phyloP scores from a whole-genome alignment of 2,888 invertebrate species.

The Girardia tigrina region DNA sequence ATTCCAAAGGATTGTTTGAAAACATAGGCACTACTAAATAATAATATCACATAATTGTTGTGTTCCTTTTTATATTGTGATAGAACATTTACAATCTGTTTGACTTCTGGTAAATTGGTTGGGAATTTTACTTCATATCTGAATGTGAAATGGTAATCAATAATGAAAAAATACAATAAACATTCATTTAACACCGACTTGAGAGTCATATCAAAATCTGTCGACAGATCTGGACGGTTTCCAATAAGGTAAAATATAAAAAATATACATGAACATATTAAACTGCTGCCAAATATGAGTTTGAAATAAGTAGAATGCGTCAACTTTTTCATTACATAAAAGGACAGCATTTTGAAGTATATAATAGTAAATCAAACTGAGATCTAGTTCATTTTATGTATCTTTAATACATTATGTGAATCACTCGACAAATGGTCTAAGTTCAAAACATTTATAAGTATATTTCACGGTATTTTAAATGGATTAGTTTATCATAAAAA shows the following conservation, averaged over 20 bases:
- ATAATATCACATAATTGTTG: constrained; percentile 51
- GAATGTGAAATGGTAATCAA: constrained; percentile 21
- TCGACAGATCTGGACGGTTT: neutral
- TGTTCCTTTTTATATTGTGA: constrained; percentile 52
- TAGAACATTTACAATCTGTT: constrained; percentile 47
- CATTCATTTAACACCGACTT: neutral
- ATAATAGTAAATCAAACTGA: neutral
- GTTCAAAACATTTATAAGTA: neutral
- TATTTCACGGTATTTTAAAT: neutral
- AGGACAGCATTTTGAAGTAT: constrained; percentile 1
- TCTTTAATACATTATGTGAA: neutral
- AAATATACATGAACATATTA: neutral
- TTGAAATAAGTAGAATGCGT: neutral
- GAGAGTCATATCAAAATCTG: neutral
- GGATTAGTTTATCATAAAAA: no score
- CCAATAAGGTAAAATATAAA: neutral
- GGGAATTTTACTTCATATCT: constrained; percentile 50
- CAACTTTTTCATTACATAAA: constrained; percentile 20
- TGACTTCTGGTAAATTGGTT: constrained; percentile 50
- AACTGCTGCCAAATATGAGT: neutral
- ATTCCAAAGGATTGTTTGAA: constrained; percentile 59
- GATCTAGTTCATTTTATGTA: neutral
- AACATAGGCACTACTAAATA: constrained; percentile 55
- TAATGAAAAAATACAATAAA: no score
- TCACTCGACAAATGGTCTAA: neutral